Evolutionary conservation across 2,888 invertebrate species (phyloP), one percentile per base, ranked within the genome.

Genomic region (Pollenia labialis): DNA sequence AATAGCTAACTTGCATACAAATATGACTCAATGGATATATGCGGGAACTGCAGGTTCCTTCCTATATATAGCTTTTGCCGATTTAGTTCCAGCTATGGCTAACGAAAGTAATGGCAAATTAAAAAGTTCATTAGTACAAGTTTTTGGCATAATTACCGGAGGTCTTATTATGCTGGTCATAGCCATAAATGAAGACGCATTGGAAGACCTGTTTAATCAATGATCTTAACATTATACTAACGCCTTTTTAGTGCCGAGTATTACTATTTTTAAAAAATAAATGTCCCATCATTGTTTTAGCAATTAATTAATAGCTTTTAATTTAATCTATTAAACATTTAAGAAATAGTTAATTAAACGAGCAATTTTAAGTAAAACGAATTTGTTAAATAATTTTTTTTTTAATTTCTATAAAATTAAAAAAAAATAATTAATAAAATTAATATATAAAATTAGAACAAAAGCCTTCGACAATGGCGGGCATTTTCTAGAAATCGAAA

Each of bases 41-140:
- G 96, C 97, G 2, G 95, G 95, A 11, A 96, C 97, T 3, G 97
- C 96, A 7, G 97, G 97, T 3, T 96, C 96, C 77, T 97, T 97
- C 92, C 94, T 97, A 16, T 97, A 97, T 91, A 96, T 97, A 85
- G 96, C 97, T 4, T 94, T 97, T 76, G 96, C 97, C 1, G 97
- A 97, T 93, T 94, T 97, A 94, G 96, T 97, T 80, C 95, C 95
- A 8, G 95, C 95, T 92, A 94, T 95, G 91, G 93, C 94, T 88
- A 93, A 93, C 87, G 94, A 94, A 90, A 93, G 94, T 89, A 93
- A 94, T 87, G 94, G 94, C 2, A 94, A 94, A 90, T 93, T 94
- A 80, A 92, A 94, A 72, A 94, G 94, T 87, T 94, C 96, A 87
- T 87, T 95, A 16, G 93, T 96, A 76, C 96, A 97, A 89, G 93